Base-by-base conservation (phyloP, 2,888 invertebrate genomes). In the Rhamphomyia laevipes region DNA sequence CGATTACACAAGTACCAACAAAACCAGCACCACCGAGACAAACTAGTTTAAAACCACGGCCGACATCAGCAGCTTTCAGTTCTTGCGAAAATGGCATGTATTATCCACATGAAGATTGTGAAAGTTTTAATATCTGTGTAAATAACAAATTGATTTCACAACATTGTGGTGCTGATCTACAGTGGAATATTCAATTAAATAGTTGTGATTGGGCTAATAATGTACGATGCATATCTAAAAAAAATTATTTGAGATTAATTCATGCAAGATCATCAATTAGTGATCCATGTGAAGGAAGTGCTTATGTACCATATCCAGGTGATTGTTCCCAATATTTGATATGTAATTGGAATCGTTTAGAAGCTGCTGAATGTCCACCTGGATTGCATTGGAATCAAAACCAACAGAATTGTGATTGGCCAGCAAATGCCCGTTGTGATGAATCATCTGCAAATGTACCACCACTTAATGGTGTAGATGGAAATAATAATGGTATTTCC, bases 291-390 rank as follows among this genome's bases (percentile, higher is more conserved):
- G 73, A 77, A 51, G 80, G 76, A 45, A 82, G 82, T n/a, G 68
- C 75, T 50, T 84, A 81, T 58, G 76, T 81, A 0, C 67, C 76
- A 1, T 73, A 80, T 56, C 80, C 82, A 1, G 76, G 76, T 0
- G 82, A 88, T 59, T 90, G 90, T 61, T 73, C 74, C 1, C 78
- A 81, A 47, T 90, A 87, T 62, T 73, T 81, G 52, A 81, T 84
- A 53, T 91, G 91, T 58, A 71, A 87, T 16, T 88, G 87, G 77
- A 86, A 86, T 31, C 81, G 82, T 59, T 81, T 80, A 51, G 80
- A 86, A 63, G 75, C 78, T 16, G 82, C 81, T 58, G 71, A 78
- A 13, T 91, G 90, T 64, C 77, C 80, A 38, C 74, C 78, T 10
- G 84, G 84, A 13, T 70, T 87, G 31, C 81, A 86, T 57, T 87